Conservation (phyloP, 2,888 invertebrate species). For the Tipula confusa region DNA sequence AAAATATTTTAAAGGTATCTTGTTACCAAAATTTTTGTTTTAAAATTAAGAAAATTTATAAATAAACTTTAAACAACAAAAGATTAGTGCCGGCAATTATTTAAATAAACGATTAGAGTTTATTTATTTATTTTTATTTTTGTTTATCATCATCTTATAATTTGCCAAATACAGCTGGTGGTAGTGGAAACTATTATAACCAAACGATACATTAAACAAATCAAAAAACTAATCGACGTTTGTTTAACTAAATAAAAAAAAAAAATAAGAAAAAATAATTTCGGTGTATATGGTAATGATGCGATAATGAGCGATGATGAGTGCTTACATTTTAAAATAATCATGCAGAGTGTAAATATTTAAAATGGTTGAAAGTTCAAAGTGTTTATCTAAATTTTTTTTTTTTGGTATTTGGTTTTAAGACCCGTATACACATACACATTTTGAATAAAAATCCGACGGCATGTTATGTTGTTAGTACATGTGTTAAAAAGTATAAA, state of each 20-base stretch:
- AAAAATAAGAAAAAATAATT: background rate
- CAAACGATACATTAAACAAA: constrained; percentile 15
- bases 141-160: constrained; percentile 4
- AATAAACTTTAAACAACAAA: constrained; percentile 3
- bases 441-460: background rate
- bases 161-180: constrained; percentile 25
- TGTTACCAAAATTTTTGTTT: background rate
- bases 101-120: constrained; percentile 6
- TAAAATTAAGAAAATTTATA: background rate
- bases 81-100: constrained; percentile 25
- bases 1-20: background rate
- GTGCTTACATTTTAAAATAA: background rate
- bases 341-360: background rate
- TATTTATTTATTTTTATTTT: background rate
- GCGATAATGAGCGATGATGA: constrained; percentile 6
- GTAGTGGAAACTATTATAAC: background rate
- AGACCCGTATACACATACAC: background rate
- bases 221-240: background rate
- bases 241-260: background rate
- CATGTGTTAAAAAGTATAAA: background rate
- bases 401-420: too few species aligned
- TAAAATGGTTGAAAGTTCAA: background rate
- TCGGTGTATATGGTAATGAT: constrained; percentile 14
- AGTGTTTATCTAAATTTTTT: background rate
- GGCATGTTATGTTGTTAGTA: background rate